Evolutionary conservation across 2,113 vertebrate genomes (phyloP).

Genomic region (Pao palembangensis): DNA sequence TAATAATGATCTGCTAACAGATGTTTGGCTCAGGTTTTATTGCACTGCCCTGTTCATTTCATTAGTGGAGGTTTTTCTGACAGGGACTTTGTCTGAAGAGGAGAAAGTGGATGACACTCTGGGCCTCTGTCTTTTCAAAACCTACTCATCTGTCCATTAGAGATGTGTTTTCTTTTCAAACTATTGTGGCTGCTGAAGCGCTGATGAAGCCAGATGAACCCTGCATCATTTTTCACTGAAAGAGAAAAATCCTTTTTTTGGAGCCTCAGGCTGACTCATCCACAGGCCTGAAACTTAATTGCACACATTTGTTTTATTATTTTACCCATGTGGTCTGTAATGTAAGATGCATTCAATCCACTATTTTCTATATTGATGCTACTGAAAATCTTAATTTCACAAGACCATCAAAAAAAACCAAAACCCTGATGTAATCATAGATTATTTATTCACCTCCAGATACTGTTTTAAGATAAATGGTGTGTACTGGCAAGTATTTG

Average conservation of each 20-base stretch:
- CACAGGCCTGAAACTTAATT: slow-evolving; percentile 32
- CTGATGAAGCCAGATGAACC: slow-evolving; percentile 30
- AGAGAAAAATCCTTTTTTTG: slow-evolving; percentile 50
- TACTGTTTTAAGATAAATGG: not conserved
- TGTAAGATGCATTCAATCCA: slow-evolving; percentile 3
- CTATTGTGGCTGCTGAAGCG: slow-evolving; percentile 18
- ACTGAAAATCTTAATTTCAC: not conserved
- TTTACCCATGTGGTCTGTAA: not conserved
- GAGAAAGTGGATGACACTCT: slow-evolving; percentile 51
- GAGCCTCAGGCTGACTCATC: slow-evolving; percentile 43
- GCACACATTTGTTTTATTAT: slow-evolving; percentile 3
- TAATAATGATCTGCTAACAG: slow-evolving; percentile 58
- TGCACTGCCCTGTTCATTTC: slow-evolving; percentile 52
- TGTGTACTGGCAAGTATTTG: slow-evolving; percentile 4
- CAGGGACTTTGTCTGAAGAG: slow-evolving; percentile 38
- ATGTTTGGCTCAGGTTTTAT: slow-evolving; percentile 61
- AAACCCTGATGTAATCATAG: not conserved
- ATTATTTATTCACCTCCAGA: not conserved
- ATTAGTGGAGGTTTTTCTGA: slow-evolving; percentile 33
- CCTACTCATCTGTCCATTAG: slow-evolving; percentile 68
- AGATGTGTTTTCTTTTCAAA: slow-evolving; percentile 36
- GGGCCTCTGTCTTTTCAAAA: slow-evolving; percentile 38
- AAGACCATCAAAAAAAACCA: too few species aligned
- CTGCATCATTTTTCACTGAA: slow-evolving; percentile 41
- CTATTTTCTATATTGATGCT: not conserved